Evolutionary conservation across 2,888 invertebrate genomes (phyloP), one percentile per base, ranked within the genome.

Genomic region (Stramonita haemastoma): DNA sequence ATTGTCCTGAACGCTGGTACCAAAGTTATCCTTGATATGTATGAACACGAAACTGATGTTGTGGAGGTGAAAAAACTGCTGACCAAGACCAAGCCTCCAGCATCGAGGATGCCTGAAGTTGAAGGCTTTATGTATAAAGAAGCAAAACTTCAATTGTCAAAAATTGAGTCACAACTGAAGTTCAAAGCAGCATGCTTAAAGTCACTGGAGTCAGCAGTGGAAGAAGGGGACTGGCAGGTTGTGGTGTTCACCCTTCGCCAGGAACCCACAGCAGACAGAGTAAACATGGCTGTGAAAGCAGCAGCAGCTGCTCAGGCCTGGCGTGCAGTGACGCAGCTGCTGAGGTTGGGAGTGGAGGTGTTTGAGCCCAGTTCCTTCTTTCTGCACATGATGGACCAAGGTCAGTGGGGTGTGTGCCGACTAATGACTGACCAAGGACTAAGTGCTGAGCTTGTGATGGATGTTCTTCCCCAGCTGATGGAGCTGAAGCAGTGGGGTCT

Each of bases 401-500:
- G 26, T 8, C 86, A 66, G 70, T 70, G 86, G 86, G 70, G 66
- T 4, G 86, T 86, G 13, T 66, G 86, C 19, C 22, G 34, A 17
- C 66, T 32, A 22, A 57, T 86, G 26, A 19, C 66, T 5, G 86
- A 86, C 15, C 56, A 70, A 36, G 86, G 86, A 17, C 17, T 86
- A 22, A 70, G 26, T n/a, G 26, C 22, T 13, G 34, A 86, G 5
- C 36, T 56, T 17, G 26, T 29, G 34, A 13, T 34, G 66, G 70
- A 57, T 19, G 86, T 34, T 66, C n/a, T 86, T 34, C 86, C 86
- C 13, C 1, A 66, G n/a, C 86, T 86, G 86, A 86, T 86, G 86
- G 57, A 86, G 70, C 19, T 26, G 86, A 70, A 86, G 34, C 86
- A 86, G 86, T 86, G 86, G 86, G 66, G 8, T 13, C 86, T 86